A percentile compares a stretch with the other conserved stretches of the same genome.
Evolutionary conservation across 2,888 invertebrate genomes (phyloP).

Genomic region (Piscicola geometra): DNA sequence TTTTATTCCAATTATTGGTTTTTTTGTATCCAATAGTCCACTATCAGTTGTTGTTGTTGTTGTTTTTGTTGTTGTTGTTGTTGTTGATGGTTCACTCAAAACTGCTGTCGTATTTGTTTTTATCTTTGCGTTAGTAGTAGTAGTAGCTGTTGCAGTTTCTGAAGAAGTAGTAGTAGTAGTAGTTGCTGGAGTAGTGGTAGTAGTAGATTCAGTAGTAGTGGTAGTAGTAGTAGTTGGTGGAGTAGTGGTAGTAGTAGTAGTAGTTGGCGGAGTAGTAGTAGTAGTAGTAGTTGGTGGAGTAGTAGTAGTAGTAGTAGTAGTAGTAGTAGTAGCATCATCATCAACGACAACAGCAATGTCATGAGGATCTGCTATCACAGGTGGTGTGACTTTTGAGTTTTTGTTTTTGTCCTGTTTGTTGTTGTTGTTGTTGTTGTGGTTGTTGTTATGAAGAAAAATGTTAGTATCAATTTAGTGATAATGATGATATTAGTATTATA

Average conservation of each 20-base stretch:
- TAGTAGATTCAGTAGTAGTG: not conserved
- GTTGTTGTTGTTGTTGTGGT: not conserved
- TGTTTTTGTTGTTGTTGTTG: slow-evolving; percentile 2
- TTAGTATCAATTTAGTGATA: not conserved
- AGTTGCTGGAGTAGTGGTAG: not conserved
- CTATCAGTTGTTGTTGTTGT: not conserved
- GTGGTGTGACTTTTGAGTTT: not conserved
- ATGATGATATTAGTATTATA: not conserved
- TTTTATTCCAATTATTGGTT: not conserved
- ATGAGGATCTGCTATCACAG: not conserved
- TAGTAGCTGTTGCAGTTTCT: too few species aligned
- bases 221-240: not conserved
- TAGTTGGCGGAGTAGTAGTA: not conserved
- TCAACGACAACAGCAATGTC: not conserved
- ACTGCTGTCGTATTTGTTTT: not conserved
- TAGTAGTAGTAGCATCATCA: not conserved
- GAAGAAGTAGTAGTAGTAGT: too few species aligned
- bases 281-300: not conserved
- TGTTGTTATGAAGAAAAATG: not conserved
- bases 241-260: not conserved
- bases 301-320: not conserved
- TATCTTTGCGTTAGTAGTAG: not conserved
- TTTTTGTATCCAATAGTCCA: too few species aligned
- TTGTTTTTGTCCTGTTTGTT: not conserved
- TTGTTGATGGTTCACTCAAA: not conserved